These are phyloP conservation scores for Microchrysa polita DNA, from an alignment of 2,888 invertebrate species.

Conservation along the genomic window DNA sequence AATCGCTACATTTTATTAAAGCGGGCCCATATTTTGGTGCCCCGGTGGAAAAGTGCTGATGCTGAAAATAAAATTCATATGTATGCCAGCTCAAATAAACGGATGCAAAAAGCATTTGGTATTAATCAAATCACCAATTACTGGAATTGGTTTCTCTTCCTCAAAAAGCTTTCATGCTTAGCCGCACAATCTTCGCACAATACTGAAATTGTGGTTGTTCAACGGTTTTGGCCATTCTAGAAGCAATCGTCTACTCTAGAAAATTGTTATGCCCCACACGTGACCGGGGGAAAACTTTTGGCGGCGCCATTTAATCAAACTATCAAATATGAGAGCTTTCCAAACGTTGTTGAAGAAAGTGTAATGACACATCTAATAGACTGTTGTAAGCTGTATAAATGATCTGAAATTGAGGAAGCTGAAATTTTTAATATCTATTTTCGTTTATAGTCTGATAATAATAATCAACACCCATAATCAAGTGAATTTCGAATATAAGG, in stretches of 20 bases:
- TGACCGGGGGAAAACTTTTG: too few species aligned
- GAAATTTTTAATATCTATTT: background rate
- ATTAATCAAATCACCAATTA: background rate
- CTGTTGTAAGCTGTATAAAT: background rate
- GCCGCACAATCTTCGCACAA: background rate
- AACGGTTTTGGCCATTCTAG: conserved; percentile 1
- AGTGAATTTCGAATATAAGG: background rate
- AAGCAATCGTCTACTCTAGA: background rate
- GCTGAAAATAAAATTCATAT: too few species aligned
- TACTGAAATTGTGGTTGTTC: background rate
- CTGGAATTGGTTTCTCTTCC: background rate
- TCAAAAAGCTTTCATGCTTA: background rate
- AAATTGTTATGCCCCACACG: too few species aligned
- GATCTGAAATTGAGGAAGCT: background rate
- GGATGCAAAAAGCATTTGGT: background rate
- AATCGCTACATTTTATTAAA: too few species aligned
- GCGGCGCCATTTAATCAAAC: too few species aligned
- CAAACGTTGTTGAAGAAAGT: too few species aligned
- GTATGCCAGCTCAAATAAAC: background rate
- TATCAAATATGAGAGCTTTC: too few species aligned
- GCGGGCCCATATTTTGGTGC: too few species aligned
- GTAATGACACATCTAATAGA: too few species aligned
- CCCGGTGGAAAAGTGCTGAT: too few species aligned
- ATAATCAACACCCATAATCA: background rate
- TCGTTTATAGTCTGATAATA: background rate